Conservation (phyloP, 2,113 vertebrate genomes). For the Butastur rufipennis region DNA sequence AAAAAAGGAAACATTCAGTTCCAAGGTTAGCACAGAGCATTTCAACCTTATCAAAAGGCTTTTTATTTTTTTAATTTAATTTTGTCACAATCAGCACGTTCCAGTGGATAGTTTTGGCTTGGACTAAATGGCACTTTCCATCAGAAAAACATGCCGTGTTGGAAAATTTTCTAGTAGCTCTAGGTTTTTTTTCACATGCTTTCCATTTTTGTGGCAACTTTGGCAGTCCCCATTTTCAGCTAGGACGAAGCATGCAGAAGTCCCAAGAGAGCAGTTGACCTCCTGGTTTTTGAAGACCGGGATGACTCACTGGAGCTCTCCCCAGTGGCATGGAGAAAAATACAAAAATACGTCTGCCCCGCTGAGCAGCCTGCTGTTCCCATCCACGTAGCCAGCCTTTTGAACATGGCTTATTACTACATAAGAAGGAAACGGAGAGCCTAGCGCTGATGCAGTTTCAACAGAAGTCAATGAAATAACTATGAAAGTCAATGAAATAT, state of each 20-base stretch:
- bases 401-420: neutral
- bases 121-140: constrained; percentile 1
- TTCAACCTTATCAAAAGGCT: neutral
- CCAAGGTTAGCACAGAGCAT: neutral
- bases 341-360: neutral
- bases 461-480: neutral
- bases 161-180: neutral
- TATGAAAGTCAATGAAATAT: neutral
- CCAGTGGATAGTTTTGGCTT: constrained; percentile 17
- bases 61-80: neutral
- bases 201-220: constrained; percentile 41
- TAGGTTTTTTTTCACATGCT: neutral
- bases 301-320: neutral
- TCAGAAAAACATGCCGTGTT: neutral
- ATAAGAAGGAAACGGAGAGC: neutral
- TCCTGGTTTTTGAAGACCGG: neutral
- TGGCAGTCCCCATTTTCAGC: neutral
- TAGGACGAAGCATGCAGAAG: neutral
- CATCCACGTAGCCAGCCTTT: neutral
- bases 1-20: neutral
- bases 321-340: neutral
- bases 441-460: neutral
- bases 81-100: constrained; percentile 53
- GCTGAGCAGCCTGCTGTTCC: neutral
- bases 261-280: neutral